Conservation (phyloP, 30 jellyfish, hydroid and myxozoan genomes). For the Sanderia malayensis region DNA sequence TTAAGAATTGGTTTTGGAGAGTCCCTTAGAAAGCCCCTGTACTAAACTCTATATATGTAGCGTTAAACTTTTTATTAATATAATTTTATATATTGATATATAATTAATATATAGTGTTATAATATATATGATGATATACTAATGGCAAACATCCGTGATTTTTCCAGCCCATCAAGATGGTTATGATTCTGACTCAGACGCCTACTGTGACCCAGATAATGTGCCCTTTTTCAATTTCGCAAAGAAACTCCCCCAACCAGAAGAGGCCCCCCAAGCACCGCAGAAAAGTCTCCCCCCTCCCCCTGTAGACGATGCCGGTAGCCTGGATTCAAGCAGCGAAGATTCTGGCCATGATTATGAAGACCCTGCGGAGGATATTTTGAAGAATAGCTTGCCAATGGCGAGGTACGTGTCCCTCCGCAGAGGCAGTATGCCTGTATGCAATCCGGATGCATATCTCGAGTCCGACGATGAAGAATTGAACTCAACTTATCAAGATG, state of each 20-base stretch:
- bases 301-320: constrained; percentile 17
- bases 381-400: no score
- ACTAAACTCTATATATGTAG: no score
- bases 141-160: no score
- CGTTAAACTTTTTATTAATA: no score
- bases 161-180: no score
- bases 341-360: constrained; percentile 55
- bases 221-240: constrained; percentile 8
- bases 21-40: no score
- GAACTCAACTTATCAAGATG: constrained; percentile 45
- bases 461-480: constrained; percentile 34
- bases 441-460: constrained; percentile 61
- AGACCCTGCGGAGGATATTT: constrained; percentile 40
- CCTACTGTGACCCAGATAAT: constrained; percentile 48
- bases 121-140: no score
- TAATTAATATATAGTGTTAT: no score
- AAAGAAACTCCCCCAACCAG: neutral
- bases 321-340: constrained; percentile 36
- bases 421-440: constrained; percentile 51
- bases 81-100: no score
- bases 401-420: constrained; percentile 41
- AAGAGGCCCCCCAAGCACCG: constrained; percentile 28
- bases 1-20: no score
- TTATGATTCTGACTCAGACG: constrained; percentile 57
- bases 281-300: constrained; percentile 62